phyloP scores from a whole-genome alignment of 1,140 invertebrate genomes.

The Popillia japonica region DNA sequence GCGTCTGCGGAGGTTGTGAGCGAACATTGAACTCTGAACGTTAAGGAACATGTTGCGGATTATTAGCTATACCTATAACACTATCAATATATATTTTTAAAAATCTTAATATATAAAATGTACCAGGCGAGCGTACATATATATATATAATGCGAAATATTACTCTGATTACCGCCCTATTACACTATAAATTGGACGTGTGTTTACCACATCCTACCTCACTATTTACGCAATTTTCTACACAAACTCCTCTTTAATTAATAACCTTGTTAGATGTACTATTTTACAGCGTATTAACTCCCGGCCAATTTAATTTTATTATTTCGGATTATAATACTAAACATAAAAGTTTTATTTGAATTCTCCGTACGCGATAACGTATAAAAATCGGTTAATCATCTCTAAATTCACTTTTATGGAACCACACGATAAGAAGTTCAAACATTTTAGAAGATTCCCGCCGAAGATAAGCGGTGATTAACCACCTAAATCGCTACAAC shows the following conservation, averaged over 20 bases:
- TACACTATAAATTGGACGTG: not conserved
- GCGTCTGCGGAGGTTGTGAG: constrained; percentile 8
- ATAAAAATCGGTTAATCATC: too few relatives aligned
- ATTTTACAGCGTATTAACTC: not conserved
- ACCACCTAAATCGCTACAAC: too few relatives aligned
- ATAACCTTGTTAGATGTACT: not conserved
- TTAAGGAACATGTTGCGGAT: constrained; percentile 25
- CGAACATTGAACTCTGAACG: constrained; percentile 30
- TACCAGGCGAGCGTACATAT: constrained; percentile 1
- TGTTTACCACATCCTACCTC: not conserved
- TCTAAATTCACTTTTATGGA: too few relatives aligned
- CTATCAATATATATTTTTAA: constrained; percentile 26
- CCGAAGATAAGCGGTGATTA: too few relatives aligned
- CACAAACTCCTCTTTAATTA: not conserved
- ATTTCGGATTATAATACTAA: not conserved
- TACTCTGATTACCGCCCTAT: constrained; percentile 11
- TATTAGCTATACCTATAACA: constrained; percentile 14
- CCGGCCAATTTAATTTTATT: not conserved
- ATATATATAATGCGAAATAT: constrained; percentile 11
- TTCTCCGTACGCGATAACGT: too few relatives aligned
- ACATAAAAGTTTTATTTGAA: not conserved
- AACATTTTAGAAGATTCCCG: too few relatives aligned
- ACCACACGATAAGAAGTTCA: too few relatives aligned
- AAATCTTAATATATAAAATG: constrained; percentile 22
- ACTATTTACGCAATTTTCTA: not conserved